A percentile compares a stretch with the other conserved stretches of the same genome.
Conservation (phyloP, 2,888 invertebrate species). For the Volucella zonaria region DNA sequence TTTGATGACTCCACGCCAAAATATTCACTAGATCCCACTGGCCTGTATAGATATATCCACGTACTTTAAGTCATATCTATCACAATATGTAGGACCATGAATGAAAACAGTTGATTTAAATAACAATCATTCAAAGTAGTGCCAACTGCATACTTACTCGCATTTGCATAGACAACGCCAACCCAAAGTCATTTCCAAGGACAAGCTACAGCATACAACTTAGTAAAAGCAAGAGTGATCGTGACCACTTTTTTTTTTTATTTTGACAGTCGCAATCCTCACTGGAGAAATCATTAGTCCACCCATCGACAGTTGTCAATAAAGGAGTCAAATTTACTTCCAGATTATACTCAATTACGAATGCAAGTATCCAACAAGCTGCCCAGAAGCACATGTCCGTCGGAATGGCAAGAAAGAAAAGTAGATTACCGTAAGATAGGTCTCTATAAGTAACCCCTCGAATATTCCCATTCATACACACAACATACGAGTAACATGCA, state of each 20-base stretch:
- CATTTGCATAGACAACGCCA: not conserved
- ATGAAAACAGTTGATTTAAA: too few relatives aligned
- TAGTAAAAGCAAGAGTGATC: constrained; percentile 48
- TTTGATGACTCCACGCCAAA: too few relatives aligned
- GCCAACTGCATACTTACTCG: not conserved
- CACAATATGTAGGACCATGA: too few relatives aligned
- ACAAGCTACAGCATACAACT: not conserved
- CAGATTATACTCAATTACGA: constrained; percentile 63
- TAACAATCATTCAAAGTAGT: too few relatives aligned
- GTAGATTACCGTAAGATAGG: constrained; percentile 49
- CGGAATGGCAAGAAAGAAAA: constrained; percentile 41
- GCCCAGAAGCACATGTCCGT: constrained; percentile 29
- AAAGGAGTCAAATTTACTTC: constrained; percentile 49
- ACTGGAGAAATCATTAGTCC: constrained; percentile 33
- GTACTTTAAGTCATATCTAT: too few relatives aligned
- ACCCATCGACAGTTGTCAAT: constrained; percentile 42
- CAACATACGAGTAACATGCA: constrained; percentile 50
- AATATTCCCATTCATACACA: constrained; percentile 54
- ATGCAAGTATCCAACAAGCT: constrained; percentile 5
- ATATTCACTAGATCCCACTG: too few relatives aligned
- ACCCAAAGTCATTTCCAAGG: constrained; percentile 15
- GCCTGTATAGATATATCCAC: too few relatives aligned
- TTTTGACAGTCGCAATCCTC: constrained; percentile 37
- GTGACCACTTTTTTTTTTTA: constrained; percentile 29
- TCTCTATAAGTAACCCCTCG: constrained; percentile 24